Percentiles rank a stretch among this genome's conserved stretches.
Evolutionary conservation across 2,797 vertebrate genomes (phyloP).

Genomic region (Cheirogaleus major): DNA sequence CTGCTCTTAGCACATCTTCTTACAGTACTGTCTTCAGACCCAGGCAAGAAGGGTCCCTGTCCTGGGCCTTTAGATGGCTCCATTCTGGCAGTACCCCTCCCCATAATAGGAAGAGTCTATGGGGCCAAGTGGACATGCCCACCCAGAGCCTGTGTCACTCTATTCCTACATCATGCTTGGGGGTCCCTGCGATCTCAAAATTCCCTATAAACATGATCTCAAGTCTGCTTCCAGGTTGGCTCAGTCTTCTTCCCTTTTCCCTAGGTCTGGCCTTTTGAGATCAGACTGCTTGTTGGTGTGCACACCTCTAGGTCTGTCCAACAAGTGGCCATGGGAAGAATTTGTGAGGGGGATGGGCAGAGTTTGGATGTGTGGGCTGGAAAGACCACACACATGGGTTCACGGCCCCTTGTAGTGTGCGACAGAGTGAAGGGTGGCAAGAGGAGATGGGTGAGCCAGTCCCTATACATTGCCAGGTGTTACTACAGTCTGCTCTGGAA

Average conservation of each 20-base stretch:
- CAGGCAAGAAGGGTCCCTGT: background rate
- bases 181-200: background rate
- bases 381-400: background rate
- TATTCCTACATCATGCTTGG: background rate
- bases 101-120: background rate
- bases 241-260: background rate
- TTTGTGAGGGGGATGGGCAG: background rate
- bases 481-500: background rate
- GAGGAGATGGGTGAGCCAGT: background rate
- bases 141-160: background rate
- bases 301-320: background rate
- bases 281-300: background rate
- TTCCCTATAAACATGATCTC: background rate
- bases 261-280: background rate
- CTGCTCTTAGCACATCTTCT: background rate
- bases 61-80: background rate
- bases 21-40: background rate
- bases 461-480: background rate
- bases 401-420: accelerated
- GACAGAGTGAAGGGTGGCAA: background rate
- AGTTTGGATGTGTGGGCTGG: background rate
- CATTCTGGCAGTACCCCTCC: background rate
- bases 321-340: background rate
- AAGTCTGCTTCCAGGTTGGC: background rate
- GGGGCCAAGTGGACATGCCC: background rate